Percentiles rank a stretch among this genome's conserved stretches.
Evolutionary conservation across 2,888 invertebrate genomes (phyloP).

Genomic region (Itoplectis maculator): DNA sequence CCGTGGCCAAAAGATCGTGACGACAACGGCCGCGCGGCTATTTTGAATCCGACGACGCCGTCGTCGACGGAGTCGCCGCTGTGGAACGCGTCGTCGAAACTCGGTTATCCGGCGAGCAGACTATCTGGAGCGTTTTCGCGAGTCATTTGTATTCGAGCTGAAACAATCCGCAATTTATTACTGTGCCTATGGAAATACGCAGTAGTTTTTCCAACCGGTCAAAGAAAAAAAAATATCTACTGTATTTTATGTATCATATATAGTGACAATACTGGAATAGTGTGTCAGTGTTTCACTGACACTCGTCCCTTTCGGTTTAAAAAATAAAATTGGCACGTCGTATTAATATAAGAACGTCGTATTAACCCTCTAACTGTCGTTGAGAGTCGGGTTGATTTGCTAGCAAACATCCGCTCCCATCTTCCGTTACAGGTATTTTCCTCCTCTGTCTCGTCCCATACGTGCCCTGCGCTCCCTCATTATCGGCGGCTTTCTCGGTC

Average conservation of each 20-base stretch:
- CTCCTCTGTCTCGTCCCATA: slow-evolving; percentile 13
- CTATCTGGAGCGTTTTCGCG: not conserved
- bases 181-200: not conserved
- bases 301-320: not conserved
- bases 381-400: not conserved
- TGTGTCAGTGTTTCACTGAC: not conserved
- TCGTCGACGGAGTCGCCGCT: slow-evolving; percentile 18
- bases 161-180: not conserved
- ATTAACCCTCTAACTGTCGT: not conserved
- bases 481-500: slow-evolving; percentile 51
- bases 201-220: too few relatives aligned
- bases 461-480: slow-evolving; percentile 42
- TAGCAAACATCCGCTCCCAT: slow-evolving; percentile 24
- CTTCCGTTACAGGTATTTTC: slow-evolving; percentile 38
- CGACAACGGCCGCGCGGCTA: slow-evolving; percentile 64
- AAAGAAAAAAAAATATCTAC: too few relatives aligned
- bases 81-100: not conserved
- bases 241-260: too few relatives aligned
- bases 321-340: slow-evolving; percentile 8
- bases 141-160: not conserved
- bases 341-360: too few relatives aligned
- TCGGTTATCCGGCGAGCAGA: not conserved
- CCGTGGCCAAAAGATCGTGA: slow-evolving; percentile 58
- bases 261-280: too few relatives aligned
- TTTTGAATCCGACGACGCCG: slow-evolving; percentile 64